Percentiles rank a stretch among this genome's conserved stretches.
phyloP scores from a whole-genome alignment of 92 coral and sea anemone genomes.

The Porites divaricata region DNA sequence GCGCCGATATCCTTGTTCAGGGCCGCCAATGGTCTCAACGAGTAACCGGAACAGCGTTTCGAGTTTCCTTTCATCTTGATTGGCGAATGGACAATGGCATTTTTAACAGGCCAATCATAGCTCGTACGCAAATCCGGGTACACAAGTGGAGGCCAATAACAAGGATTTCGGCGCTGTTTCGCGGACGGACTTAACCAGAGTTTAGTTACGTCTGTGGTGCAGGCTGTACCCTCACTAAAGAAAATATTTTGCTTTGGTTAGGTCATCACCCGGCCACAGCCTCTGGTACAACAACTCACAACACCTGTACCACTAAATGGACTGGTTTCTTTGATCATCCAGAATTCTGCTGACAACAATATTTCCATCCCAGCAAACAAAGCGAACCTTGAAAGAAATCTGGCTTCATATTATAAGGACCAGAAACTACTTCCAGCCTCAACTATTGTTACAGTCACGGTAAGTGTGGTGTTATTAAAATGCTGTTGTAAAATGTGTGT shows the following conservation, averaged over 20 bases:
- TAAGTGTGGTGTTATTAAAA: conserved; percentile 17
- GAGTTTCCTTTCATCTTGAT: too few species aligned
- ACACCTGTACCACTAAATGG: conserved; percentile 33
- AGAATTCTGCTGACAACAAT: conserved; percentile 49
- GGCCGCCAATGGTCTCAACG: too few species aligned
- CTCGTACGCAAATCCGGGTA: too few species aligned
- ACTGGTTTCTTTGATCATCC: conserved; percentile 75
- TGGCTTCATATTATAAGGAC: conserved; percentile 57
- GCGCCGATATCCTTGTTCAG: too few species aligned
- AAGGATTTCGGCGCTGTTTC: too few species aligned
- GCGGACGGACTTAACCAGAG: too few species aligned
- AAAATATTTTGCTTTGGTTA: neutral
- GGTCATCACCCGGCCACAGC: conserved; percentile 76
- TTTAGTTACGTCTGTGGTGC: too few species aligned
- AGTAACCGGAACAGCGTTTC: too few species aligned
- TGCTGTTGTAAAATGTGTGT: neutral
- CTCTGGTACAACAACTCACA: conserved; percentile 47
- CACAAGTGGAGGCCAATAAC: too few species aligned
- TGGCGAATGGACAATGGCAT: too few species aligned
- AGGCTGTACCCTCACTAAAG: neutral
- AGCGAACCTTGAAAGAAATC: conserved; percentile 55
- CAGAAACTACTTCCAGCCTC: conserved; percentile 8
- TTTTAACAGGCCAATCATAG: too few species aligned
- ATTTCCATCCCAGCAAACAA: conserved; percentile 65
- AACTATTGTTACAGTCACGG: conserved; percentile 64